These are phyloP conservation scores for Haplochromis burtoni DNA, from an alignment of 2,113 vertebrate species.

Conservation along the genomic window DNA sequence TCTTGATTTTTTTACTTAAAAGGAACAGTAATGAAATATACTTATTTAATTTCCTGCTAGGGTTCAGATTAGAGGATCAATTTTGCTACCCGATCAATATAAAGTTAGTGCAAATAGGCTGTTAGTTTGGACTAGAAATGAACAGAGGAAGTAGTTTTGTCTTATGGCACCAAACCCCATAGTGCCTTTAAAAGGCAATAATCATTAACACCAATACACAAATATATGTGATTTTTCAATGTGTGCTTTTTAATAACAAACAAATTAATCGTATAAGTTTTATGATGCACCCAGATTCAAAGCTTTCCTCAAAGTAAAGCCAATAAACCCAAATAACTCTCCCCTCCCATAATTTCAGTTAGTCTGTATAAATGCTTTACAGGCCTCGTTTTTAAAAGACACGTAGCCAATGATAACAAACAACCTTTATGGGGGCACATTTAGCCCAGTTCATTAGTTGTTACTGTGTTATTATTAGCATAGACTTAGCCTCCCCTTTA, in stretches of 20 bases:
- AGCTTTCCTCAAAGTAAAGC: not conserved
- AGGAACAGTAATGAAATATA: not conserved
- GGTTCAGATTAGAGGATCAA: not conserved
- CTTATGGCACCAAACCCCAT: not conserved
- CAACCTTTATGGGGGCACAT: not conserved
- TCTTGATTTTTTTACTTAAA: not conserved
- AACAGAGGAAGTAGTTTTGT: not conserved
- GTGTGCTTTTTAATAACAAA: not conserved
- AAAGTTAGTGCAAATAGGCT: not conserved
- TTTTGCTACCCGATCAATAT: not conserved
- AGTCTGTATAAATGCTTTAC: not conserved
- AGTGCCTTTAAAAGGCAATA: not conserved
- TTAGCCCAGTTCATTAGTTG: not conserved
- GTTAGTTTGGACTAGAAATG: not conserved
- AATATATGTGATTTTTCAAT: not conserved
- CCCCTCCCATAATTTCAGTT: fast-evolving
- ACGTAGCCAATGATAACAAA: not conserved
- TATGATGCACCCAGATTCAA: not conserved
- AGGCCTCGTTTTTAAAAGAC: not conserved
- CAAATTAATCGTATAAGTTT: not conserved
- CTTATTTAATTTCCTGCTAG: not conserved
- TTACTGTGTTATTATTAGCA: not conserved
- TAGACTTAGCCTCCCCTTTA: not conserved
- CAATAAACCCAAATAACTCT: not conserved
- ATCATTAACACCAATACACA: not conserved